Evolutionary conservation across 2,113 vertebrate species (phyloP).

Genomic region (Cyanistes caeruleus): DNA sequence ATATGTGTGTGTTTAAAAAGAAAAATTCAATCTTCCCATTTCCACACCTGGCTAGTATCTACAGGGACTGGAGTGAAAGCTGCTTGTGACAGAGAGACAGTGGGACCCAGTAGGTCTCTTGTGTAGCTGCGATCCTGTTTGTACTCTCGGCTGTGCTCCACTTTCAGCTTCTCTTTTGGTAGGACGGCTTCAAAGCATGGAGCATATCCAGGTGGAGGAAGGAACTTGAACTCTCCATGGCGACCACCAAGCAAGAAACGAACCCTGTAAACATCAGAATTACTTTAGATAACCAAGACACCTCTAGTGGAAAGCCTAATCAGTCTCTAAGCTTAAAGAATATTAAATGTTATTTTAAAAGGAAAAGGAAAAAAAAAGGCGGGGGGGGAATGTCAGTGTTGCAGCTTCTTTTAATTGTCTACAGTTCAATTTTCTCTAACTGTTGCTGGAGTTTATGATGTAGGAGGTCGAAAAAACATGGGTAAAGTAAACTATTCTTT

Average conservation of each 20-base stretch:
- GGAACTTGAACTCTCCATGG: slow-evolving; percentile 97
- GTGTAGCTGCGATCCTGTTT: slow-evolving; percentile 83
- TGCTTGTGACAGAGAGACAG: slow-evolving; percentile 87
- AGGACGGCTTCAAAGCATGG: slow-evolving; percentile 93
- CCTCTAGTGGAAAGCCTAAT: background rate
- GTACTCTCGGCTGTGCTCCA: slow-evolving; percentile 88
- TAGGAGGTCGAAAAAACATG: background rate
- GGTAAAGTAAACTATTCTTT: background rate
- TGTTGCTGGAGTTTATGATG: background rate
- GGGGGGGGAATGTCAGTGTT: fast-evolving
- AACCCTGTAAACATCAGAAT: slow-evolving; percentile 73
- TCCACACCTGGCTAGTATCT: slow-evolving; percentile 89
- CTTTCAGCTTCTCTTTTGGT: slow-evolving; percentile 90
- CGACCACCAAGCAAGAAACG: slow-evolving; percentile 92
- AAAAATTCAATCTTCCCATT: background rate
- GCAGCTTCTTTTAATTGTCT: background rate
- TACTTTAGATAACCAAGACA: background rate
- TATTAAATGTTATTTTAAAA: background rate
- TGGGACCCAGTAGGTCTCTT: slow-evolving; percentile 88
- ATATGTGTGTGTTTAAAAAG: background rate
- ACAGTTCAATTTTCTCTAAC: background rate
- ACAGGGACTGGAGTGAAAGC: slow-evolving; percentile 93
- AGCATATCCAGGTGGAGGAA: slow-evolving; percentile 92
- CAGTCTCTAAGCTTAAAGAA: background rate
- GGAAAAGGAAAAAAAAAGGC: no score